phyloP scores from a whole-genome alignment of 2,113 vertebrate species.

The Larimichthys polyactis region DNA sequence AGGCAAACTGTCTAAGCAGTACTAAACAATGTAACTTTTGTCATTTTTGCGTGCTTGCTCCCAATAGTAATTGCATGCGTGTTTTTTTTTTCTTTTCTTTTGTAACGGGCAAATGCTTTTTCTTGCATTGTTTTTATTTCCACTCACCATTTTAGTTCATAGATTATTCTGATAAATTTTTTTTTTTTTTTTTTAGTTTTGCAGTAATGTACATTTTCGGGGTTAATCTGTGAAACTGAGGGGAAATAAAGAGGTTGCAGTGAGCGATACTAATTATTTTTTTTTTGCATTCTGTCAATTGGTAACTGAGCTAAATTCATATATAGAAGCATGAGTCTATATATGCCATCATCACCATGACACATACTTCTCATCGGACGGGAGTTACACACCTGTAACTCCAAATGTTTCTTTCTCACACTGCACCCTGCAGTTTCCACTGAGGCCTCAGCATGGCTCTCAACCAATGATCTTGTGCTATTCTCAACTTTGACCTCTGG shows the following conservation, averaged over 20 bases:
- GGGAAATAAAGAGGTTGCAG: constrained; percentile 82
- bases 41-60: constrained; percentile 57
- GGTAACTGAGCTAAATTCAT: constrained; percentile 69
- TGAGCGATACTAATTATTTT: constrained; percentile 40
- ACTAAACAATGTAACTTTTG: constrained; percentile 20
- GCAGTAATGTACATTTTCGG: not conserved
- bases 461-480: constrained; percentile 75
- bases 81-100: constrained; percentile 31
- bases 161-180: constrained; percentile 9
- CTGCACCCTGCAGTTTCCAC: constrained; percentile 78
- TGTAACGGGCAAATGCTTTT: constrained; percentile 42
- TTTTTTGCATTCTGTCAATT: constrained; percentile 59
- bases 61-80: constrained; percentile 70
- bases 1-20: constrained; percentile 55
- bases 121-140: constrained; percentile 82
- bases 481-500: constrained; percentile 79
- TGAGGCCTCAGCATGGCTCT: constrained; percentile 75
- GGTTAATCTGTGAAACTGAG: constrained; percentile 57
- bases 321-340: constrained; percentile 85
- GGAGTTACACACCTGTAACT: constrained; percentile 84
- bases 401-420: constrained; percentile 79
- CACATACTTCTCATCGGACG: constrained; percentile 70
- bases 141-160: constrained; percentile 69
- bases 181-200: not conserved
- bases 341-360: constrained; percentile 80